Base-by-base conservation (phyloP, 2,797 vertebrate species). In the Manis pentadactyla region DNA sequence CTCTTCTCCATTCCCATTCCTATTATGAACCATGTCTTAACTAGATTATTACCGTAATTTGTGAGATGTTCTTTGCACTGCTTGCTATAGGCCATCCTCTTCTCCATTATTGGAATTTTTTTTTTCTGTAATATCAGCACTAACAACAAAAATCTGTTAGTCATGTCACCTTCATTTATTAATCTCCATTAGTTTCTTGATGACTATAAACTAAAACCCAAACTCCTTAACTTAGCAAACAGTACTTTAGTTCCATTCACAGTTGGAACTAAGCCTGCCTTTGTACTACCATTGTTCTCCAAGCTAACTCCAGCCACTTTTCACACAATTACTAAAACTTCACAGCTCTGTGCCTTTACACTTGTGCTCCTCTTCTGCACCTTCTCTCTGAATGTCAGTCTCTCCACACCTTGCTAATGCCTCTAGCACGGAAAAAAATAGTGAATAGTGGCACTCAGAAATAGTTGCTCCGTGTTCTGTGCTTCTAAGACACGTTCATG, bases 91-190 rank as follows among this genome's bases (percentile, higher is more conserved):
- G 42, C 42, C 34, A 83, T 61, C n/a, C 21, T 90, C 61, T 87
- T 83, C 46, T 57, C 46, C 19, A 39, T 88, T 94, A 84, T 12
- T 94, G 64, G 21, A 82, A 73, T 63, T 92, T 69, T 78, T 68
- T n/a, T 85, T 73, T 31, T 29, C 10, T 34, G 7, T 34, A 74
- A 46, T 81, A 23, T 75, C 51, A 89, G 10, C 13, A 78, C 75
- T 63, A 71, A 68, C 27, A 90, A 51, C 46, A 69, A 75, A 90
- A 82, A 68, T 59, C 51, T 71, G 4, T 78, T 66, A 57, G 10
- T 93, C 87, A 53, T 87, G 14, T 69, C 31, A 79, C 51, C n/a
- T 55, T 49, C 13, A 39, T 83, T 1, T 85, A 61, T 69, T 89
- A 37, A 68, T 77, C 39, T 53, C 90, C 81, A 8, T 85, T 75